A percentile compares a stretch with the other conserved stretches of the same genome.
phyloP scores from a whole-genome alignment of 1,140 invertebrate genomes.

The Pseudomyrmex cubaensis region DNA sequence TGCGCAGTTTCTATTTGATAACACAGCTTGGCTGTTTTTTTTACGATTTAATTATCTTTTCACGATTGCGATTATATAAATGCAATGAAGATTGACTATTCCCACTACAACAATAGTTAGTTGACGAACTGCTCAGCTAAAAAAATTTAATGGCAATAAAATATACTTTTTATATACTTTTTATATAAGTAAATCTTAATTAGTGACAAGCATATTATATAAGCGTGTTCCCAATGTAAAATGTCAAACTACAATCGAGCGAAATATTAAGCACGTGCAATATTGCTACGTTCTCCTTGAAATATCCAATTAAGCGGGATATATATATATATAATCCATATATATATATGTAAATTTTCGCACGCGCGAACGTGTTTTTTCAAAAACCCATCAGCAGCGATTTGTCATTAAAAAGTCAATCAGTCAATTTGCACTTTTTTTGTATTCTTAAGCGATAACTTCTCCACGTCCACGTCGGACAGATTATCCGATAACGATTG shows the following conservation, averaged over 20 bases:
- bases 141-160: too few species aligned
- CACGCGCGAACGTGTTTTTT: conserved; percentile 17
- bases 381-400: conserved; percentile 15
- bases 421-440: conserved; percentile 5
- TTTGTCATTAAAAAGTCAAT: conserved; percentile 10
- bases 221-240: too few species aligned
- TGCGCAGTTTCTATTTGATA: neutral
- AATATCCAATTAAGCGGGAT: conserved; percentile 26
- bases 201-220: too few species aligned
- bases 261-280: conserved; percentile 5
- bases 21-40: conserved; percentile 4
- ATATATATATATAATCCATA: too few species aligned
- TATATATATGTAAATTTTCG: neutral
- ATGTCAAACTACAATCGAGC: conserved; percentile 9
- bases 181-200: too few species aligned
- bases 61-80: conserved; percentile 12
- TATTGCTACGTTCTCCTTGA: conserved; percentile 21
- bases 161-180: too few species aligned
- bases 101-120: too few species aligned
- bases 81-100: neutral
- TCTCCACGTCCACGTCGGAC: neutral
- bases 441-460: neutral
- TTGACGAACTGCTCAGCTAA: too few species aligned
- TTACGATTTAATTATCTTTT: conserved; percentile 43
- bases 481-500: conserved; percentile 21